phyloP scores from a whole-genome alignment of 2,888 invertebrate species.

The Campoletis raptor region DNA sequence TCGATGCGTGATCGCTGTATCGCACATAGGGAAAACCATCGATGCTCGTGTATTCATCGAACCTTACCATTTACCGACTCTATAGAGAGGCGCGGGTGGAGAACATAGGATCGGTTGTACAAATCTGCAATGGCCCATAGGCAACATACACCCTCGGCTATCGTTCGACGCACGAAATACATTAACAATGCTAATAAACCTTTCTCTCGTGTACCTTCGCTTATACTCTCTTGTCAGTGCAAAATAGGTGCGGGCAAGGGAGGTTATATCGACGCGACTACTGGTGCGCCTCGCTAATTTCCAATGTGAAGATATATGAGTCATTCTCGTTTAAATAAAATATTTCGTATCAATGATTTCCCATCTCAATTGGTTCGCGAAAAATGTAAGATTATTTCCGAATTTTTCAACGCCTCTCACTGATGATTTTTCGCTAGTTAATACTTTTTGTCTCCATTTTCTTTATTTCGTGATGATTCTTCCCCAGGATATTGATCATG shows the following conservation, averaged over 20 bases:
- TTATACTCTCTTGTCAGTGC: slow-evolving; percentile 65
- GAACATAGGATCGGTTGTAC: slow-evolving; percentile 62
- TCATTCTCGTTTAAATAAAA: neutral
- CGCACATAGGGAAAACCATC: slow-evolving; percentile 45
- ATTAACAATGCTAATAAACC: slow-evolving; percentile 77
- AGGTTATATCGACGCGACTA: slow-evolving; percentile 71
- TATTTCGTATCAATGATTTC: neutral
- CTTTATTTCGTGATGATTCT: neutral
- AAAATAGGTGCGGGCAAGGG: slow-evolving; percentile 62
- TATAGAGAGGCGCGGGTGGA: slow-evolving; percentile 1
- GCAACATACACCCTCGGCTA: slow-evolving; percentile 33
- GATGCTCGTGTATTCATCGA: slow-evolving; percentile 64
- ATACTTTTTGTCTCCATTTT: neutral
- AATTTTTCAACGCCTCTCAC: neutral
- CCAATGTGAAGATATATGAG: slow-evolving; percentile 64
- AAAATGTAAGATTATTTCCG: neutral
- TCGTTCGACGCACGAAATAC: slow-evolving; percentile 67
- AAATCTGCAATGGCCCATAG: slow-evolving; percentile 60
- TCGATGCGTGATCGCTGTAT: slow-evolving; percentile 55
- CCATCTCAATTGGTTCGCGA: neutral
- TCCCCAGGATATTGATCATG: neutral
- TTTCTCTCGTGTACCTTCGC: slow-evolving; percentile 54
- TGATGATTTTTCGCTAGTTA: neutral
- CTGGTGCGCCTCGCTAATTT: slow-evolving; percentile 73
- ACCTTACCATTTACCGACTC: slow-evolving; percentile 60